A percentile compares a stretch with the other conserved stretches of the same genome.
Evolutionary conservation across 2,113 vertebrate genomes (phyloP).

Genomic region (Columba livia): DNA sequence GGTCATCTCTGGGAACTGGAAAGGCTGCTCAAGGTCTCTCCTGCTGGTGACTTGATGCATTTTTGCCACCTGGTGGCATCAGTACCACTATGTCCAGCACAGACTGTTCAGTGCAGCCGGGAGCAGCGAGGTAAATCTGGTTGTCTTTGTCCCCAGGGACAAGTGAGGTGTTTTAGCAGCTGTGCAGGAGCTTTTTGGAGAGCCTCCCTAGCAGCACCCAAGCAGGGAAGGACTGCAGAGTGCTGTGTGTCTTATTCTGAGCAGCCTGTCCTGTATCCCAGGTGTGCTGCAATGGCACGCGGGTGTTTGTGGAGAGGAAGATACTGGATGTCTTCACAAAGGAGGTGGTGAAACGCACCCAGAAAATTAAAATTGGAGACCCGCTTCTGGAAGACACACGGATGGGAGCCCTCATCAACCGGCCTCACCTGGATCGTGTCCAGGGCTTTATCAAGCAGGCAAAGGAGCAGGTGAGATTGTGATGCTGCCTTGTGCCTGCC

Average conservation of each 20-base stretch:
- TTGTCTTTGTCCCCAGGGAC: not conserved
- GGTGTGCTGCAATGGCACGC: conserved; percentile 96
- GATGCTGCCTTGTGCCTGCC: not conserved
- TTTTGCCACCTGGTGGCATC: conserved; percentile 21
- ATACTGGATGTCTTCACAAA: conserved; percentile 87
- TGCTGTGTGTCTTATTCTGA: not conserved
- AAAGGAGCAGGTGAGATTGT: conserved; percentile 83
- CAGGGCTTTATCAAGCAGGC: conserved; percentile 85
- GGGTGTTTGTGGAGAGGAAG: conserved; percentile 91
- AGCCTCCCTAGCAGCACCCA: not conserved
- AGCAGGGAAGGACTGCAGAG: not conserved
- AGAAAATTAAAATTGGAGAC: conserved; percentile 89
- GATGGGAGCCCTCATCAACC: conserved; percentile 94
- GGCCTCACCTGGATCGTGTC: conserved; percentile 87
- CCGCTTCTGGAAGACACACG: conserved; percentile 86
- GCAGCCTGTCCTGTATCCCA: conserved; percentile 32
- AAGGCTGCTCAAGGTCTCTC: not conserved
- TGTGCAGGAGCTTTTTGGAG: not conserved
- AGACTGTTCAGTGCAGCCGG: not conserved
- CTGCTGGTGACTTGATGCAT: not conserved
- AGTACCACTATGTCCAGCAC: not conserved
- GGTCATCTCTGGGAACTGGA: not conserved
- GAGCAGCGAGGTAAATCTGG: not conserved
- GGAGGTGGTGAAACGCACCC: conserved; percentile 88
- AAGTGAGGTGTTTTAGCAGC: not conserved